phyloP scores from a whole-genome alignment of 2,113 vertebrate genomes.

The Mormyrus lacerda region DNA sequence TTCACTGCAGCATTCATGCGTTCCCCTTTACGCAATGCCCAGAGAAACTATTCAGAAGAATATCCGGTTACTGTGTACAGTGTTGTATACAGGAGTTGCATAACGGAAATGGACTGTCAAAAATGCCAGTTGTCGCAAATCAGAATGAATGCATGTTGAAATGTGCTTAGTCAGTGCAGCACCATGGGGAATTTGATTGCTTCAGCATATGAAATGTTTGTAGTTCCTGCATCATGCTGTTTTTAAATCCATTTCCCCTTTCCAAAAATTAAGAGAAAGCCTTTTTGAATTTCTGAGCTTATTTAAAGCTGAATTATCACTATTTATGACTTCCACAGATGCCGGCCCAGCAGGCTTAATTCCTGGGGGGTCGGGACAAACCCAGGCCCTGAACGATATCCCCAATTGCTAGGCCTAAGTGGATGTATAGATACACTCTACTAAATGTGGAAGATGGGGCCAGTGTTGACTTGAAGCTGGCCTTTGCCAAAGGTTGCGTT shows the following conservation, averaged over 20 bases:
- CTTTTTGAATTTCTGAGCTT: not conserved
- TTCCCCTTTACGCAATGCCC: not conserved
- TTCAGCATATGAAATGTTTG: not conserved
- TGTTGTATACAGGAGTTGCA: not conserved
- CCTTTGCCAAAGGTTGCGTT: not conserved
- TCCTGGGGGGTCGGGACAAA: not conserved
- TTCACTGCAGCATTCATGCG: not conserved
- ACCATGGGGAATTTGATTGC: not conserved
- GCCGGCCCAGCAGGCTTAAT: not conserved
- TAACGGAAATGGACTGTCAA: not conserved
- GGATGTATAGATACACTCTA: not conserved
- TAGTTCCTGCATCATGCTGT: not conserved
- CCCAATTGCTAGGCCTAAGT: not conserved
- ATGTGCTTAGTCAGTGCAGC: not conserved
- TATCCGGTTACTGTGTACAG: not conserved
- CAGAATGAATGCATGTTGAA: not conserved
- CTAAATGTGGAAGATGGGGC: not conserved
- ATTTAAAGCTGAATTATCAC: not conserved
- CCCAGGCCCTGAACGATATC: not conserved
- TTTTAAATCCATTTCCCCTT: not conserved
- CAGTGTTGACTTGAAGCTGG: not conserved
- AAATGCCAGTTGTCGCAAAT: not conserved
- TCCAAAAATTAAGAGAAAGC: not conserved
- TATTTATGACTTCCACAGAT: not conserved
- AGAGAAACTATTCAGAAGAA: slow-evolving; percentile 1